Conservation (phyloP, 2,113 vertebrate species). For the Corythornis cristatus region DNA sequence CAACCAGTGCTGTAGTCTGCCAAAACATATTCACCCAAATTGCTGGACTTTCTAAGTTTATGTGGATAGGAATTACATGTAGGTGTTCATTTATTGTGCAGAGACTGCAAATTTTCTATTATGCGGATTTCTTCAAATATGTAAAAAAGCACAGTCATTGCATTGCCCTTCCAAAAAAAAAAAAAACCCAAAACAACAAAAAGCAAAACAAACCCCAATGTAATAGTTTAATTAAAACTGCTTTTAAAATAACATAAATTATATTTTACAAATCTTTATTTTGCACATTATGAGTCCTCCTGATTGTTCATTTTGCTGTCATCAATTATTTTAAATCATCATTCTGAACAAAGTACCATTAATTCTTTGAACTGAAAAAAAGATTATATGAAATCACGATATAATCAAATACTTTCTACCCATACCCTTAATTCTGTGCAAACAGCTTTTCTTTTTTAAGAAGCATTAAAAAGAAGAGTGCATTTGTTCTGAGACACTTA, state of each 20-base stretch:
- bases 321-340: neutral
- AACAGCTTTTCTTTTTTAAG: neutral
- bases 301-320: neutral
- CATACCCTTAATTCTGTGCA: neutral
- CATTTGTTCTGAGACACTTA: neutral
- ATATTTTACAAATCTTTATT: neutral
- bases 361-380: neutral
- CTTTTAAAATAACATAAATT: neutral
- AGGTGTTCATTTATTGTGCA: neutral
- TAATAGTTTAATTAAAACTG: neutral
- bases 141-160: neutral
- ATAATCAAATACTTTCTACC: neutral
- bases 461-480: neutral
- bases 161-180: neutral
- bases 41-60: conserved; percentile 36
- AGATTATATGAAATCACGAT: neutral
- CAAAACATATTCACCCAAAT: conserved; percentile 40
- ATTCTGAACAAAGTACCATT: neutral
- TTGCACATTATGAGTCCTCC: neutral
- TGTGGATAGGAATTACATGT: conserved; percentile 35
- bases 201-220: neutral
- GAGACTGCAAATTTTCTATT: neutral
- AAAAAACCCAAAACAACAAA: neutral
- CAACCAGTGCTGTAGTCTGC: conserved; percentile 67
- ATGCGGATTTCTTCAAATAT: neutral